Percentiles rank a stretch among this genome's conserved stretches.
These are phyloP conservation scores for Mustela nigripes DNA, from an alignment of 2,113 vertebrate genomes.

Conservation along the genomic window DNA sequence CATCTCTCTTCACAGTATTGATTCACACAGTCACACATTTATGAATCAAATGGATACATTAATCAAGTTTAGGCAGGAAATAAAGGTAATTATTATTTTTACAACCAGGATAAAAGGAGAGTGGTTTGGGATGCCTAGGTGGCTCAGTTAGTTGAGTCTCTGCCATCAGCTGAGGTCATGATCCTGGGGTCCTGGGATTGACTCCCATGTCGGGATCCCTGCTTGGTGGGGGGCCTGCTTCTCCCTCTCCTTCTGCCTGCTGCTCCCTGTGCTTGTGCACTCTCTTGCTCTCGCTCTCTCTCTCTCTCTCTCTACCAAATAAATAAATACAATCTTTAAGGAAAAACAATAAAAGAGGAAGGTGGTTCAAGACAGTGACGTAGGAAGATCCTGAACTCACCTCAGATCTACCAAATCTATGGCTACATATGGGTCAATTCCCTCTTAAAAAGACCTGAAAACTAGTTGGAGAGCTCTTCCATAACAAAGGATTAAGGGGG, in stretches of 20 bases:
- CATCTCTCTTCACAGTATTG: background rate
- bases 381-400: background rate
- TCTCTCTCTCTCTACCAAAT: too few relatives aligned
- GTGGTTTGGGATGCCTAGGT: too few relatives aligned
- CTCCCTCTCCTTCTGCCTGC: too few relatives aligned
- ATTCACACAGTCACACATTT: background rate
- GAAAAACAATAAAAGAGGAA: background rate
- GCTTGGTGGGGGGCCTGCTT: too few relatives aligned
- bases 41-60: background rate
- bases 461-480: background rate
- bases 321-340: too few relatives aligned
- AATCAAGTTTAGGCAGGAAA: background rate
- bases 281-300: too few relatives aligned
- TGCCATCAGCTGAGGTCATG: too few relatives aligned
- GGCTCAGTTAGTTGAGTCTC: too few relatives aligned
- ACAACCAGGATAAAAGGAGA: background rate
- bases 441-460: background rate
- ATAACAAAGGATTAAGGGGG: background rate
- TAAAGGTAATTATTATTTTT: conserved; percentile 11
- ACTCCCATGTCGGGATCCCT: too few relatives aligned
- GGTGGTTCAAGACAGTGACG: background rate
- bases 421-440: background rate
- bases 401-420: background rate
- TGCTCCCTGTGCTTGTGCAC: too few relatives aligned
- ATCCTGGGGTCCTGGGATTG: too few relatives aligned